Evolutionary conservation across 1,140 invertebrate genomes (phyloP).

Genomic region (Acromyrmex heyeri): DNA sequence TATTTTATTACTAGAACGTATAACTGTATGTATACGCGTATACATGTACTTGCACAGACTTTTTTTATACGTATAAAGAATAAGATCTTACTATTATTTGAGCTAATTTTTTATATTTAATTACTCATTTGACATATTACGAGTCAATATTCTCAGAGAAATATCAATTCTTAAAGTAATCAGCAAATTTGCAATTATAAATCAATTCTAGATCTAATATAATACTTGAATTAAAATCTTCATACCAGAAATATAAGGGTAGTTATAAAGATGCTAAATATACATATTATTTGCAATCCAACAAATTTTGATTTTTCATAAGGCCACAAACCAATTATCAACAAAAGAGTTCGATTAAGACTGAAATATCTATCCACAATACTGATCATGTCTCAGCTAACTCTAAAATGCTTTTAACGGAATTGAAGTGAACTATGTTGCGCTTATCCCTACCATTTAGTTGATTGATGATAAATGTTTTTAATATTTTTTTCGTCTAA

Average conservation of each 20-base stretch:
- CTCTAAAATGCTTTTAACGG: neutral
- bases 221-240: no score
- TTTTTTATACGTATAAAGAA: no score
- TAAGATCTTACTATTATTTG: no score
- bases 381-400: neutral
- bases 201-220: no score
- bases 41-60: neutral
- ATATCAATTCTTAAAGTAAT: no score
- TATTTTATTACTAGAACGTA: neutral
- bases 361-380: neutral
- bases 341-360: neutral
- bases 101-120: no score
- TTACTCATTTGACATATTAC: no score
- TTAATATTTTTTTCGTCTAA: neutral
- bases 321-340: conserved; percentile 12
- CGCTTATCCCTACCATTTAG: neutral
- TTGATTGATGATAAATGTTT: neutral
- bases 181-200: no score
- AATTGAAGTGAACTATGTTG: no score
- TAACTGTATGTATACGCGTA: no score
- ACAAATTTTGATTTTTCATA: neutral
- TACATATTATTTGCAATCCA: neutral
- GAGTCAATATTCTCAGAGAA: no score
- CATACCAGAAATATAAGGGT: neutral
- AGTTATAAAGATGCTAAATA: neutral